A percentile compares a stretch with the other conserved stretches of the same genome.
phyloP scores from a whole-genome alignment of 2,888 invertebrate genomes.

The Cetonia aurata region DNA sequence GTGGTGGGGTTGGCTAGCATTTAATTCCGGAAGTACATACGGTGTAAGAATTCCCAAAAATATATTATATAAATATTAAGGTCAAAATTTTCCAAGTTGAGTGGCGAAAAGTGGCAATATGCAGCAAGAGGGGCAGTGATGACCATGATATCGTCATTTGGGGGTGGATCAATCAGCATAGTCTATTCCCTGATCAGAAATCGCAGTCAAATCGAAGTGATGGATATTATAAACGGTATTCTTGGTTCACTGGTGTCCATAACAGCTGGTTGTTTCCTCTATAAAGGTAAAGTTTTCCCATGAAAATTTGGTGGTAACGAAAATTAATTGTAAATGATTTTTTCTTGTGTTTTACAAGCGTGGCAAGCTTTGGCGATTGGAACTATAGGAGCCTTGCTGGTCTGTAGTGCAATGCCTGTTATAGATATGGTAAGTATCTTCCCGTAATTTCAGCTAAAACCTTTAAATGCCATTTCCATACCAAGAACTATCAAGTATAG shows the following conservation, averaged over 20 bases:
- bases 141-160: constrained; percentile 92
- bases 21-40: constrained; percentile 92
- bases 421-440: constrained; percentile 72
- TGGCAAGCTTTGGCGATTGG: constrained; percentile 92
- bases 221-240: constrained; percentile 90
- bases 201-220: constrained; percentile 81
- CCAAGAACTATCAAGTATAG: too few species aligned
- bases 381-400: constrained; percentile 80
- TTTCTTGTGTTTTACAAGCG: constrained; percentile 62
- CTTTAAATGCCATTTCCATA: too few species aligned
- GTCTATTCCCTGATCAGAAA: constrained; percentile 75
- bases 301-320: not conserved
- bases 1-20: constrained; percentile 98
- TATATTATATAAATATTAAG: too few species aligned
- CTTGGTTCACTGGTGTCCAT: constrained; percentile 89
- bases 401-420: constrained; percentile 78
- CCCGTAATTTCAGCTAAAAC: not conserved
- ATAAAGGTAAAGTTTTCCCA: constrained; percentile 66
- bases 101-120: constrained; percentile 91
- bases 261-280: constrained; percentile 90
- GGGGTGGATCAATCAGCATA: constrained; percentile 83
- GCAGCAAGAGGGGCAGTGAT: constrained; percentile 90
- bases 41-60: constrained; percentile 68
- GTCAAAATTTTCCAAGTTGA: constrained; percentile 66
- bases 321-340: not conserved